Evolutionary conservation across 2,888 invertebrate species (phyloP).

Genomic region (Diarsia rubi): DNA sequence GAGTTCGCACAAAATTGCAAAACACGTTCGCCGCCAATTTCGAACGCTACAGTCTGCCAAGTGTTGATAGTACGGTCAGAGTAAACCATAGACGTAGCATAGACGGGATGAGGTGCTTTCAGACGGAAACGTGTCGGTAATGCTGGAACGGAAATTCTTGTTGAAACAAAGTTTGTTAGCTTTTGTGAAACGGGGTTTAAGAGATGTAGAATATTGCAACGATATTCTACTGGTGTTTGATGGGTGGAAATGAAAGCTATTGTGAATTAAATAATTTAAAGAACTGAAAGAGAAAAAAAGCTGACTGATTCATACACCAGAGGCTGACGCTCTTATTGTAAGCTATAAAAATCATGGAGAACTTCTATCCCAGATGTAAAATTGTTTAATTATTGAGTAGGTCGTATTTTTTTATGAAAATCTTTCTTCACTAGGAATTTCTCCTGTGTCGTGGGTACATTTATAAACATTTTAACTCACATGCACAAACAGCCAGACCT

Average conservation of each 20-base stretch:
- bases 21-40: conserved; percentile 51
- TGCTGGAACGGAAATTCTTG: not conserved
- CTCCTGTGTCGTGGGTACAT: no score
- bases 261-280: not conserved
- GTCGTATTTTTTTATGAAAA: no score
- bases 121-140: conserved; percentile 26
- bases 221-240: not conserved
- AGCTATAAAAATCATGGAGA: not conserved
- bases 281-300: not conserved
- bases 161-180: not conserved
- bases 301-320: not conserved
- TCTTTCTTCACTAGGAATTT: no score
- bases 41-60: conserved; percentile 55
- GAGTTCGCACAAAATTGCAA: conserved; percentile 47
- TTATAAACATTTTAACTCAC: no score
- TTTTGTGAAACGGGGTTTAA: not conserved
- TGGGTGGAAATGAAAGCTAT: not conserved
- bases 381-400: no score
- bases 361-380: not conserved
- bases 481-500: no score
- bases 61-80: conserved; percentile 50
- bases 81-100: conserved; percentile 22
- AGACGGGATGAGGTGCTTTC: conserved; percentile 18
- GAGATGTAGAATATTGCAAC: not conserved
- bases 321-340: not conserved